These are phyloP conservation scores for Brachynemurus nebulosus DNA, from an alignment of 2,888 invertebrate species.

Conservation along the genomic window DNA sequence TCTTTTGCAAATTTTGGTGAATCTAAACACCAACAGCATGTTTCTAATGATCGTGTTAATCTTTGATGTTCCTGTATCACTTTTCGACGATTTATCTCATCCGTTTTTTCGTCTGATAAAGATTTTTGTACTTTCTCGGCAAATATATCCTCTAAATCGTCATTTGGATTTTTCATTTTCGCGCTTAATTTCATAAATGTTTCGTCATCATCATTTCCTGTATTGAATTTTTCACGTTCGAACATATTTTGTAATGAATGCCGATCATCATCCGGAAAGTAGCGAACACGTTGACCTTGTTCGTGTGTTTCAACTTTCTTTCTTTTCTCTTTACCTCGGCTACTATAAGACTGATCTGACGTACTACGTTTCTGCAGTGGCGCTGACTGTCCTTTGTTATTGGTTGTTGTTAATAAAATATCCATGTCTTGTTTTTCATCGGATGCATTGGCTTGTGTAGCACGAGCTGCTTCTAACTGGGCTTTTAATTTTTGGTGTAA, in stretches of 20 bases:
- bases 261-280: conserved; percentile 84
- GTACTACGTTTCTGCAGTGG: conserved; percentile 39
- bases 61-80: conserved; percentile 62
- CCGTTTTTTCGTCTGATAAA: conserved; percentile 40
- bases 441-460: conserved; percentile 27
- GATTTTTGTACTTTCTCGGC: conserved; percentile 60
- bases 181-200: conserved; percentile 63
- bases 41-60: conserved; percentile 56
- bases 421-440: conserved; percentile 39
- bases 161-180: conserved; percentile 47
- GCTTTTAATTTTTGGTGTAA: conserved; percentile 54
- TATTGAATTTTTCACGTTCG: conserved; percentile 65
- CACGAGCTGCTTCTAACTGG: conserved; percentile 58
- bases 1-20: conserved; percentile 69
- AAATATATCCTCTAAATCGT: conserved; percentile 77
- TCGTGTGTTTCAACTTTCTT: conserved; percentile 56
- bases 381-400: conserved; percentile 49
- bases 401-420: conserved; percentile 54
- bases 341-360: conserved; percentile 32
- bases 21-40: conserved; percentile 73
- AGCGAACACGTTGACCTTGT: conserved; percentile 58
- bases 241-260: conserved; percentile 76
- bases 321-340: conserved; percentile 33
- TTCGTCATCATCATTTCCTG: conserved; percentile 65
- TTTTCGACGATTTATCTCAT: conserved; percentile 43